These are phyloP conservation scores for Drosophila prosaltans DNA, from an alignment of 1,140 invertebrate species.

Conservation along the genomic window DNA sequence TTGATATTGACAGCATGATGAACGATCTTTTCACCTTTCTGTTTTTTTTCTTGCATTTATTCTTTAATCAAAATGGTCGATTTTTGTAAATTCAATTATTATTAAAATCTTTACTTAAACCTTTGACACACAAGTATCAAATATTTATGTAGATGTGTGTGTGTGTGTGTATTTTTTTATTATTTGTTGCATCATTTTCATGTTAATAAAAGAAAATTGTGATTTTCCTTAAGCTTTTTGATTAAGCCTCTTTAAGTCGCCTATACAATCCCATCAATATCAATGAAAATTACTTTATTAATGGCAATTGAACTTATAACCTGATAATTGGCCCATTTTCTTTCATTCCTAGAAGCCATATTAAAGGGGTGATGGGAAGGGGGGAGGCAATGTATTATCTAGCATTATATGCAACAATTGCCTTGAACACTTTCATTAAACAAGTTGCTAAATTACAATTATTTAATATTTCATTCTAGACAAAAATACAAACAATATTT, in stretches of 20 bases:
- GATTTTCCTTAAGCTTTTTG: conserved; percentile 43
- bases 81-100: too few species aligned
- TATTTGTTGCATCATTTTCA: background rate
- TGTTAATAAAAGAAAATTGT: conserved; percentile 24
- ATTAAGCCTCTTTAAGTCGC: conserved; percentile 38
- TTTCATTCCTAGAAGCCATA: background rate
- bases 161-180: too few species aligned
- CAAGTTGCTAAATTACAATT: conserved; percentile 19
- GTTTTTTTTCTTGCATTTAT: background rate
- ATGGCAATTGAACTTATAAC: conserved; percentile 55
- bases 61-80: background rate
- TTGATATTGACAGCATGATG: background rate
- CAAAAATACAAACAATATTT: too few species aligned
- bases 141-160: too few species aligned
- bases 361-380: background rate
- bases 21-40: background rate
- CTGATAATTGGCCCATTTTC: conserved; percentile 55
- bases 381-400: background rate
- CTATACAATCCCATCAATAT: conserved; percentile 10
- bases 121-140: too few species aligned
- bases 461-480: background rate
- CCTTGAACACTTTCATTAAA: background rate
- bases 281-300: conserved; percentile 49
- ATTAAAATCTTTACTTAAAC: too few species aligned
- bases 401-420: conserved; percentile 28